phyloP scores from a whole-genome alignment of 2,113 vertebrate species.

The Hemichromis elongatus region DNA sequence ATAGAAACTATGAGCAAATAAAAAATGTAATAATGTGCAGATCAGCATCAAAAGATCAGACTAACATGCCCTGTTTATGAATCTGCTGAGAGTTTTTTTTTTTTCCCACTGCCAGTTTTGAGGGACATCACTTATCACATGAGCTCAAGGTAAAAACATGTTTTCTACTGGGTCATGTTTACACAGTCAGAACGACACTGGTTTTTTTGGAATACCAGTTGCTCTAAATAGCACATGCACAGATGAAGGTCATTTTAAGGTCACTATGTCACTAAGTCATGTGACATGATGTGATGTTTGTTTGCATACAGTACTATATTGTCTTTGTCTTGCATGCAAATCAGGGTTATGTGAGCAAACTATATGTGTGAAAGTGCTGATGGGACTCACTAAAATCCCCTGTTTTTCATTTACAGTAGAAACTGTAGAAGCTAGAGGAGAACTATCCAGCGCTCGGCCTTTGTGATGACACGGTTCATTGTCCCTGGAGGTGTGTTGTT shows the following conservation, averaged over 20 bases:
- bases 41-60: no score
- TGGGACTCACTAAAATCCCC: slow-evolving; percentile 42
- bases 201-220: background rate
- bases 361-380: slow-evolving; percentile 68
- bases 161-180: background rate
- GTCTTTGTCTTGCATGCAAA: slow-evolving; percentile 29
- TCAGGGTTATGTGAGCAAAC: slow-evolving; percentile 22
- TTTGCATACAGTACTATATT: slow-evolving; percentile 15
- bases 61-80: no score
- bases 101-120: background rate
- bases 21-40: no score
- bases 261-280: slow-evolving; percentile 32
- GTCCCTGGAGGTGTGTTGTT: slow-evolving; percentile 46
- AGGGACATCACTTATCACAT: background rate
- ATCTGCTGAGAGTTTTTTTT: background rate
- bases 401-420: slow-evolving; percentile 51
- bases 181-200: background rate
- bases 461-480: slow-evolving; percentile 60
- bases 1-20: no score
- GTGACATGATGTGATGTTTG: slow-evolving; percentile 42
- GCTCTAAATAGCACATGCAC: background rate
- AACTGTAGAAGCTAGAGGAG: slow-evolving; percentile 50
- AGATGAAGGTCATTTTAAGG: slow-evolving; percentile 29
- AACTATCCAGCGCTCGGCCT: slow-evolving; percentile 63
- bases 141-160: background rate